A percentile compares a stretch with the other conserved stretches of the same genome.
Evolutionary conservation across 2,888 invertebrate species (phyloP).

Genomic region (Nephrotoma flavescens): DNA sequence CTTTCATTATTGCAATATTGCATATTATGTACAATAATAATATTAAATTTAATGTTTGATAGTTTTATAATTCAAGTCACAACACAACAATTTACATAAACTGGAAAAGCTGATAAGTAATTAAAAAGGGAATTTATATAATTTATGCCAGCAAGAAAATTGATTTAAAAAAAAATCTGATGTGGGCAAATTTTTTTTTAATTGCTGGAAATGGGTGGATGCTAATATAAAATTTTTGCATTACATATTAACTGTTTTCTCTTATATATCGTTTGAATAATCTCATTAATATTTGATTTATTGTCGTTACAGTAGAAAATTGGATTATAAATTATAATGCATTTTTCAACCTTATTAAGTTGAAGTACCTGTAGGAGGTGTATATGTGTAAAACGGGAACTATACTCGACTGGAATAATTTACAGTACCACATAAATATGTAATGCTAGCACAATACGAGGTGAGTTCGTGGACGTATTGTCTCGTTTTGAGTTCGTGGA

Average conservation of each 20-base stretch:
- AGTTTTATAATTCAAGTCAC: not conserved
- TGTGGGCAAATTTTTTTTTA: not conserved
- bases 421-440: not conserved
- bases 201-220: not conserved
- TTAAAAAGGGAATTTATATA: not conserved
- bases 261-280: not conserved
- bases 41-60: not conserved
- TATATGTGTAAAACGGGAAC: not conserved
- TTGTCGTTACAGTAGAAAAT: not conserved
- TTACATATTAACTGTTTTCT: not conserved
- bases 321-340: not conserved
- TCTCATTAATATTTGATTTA: not conserved
- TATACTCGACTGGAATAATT: not conserved
- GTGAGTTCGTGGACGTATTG: too few species aligned
- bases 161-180: not conserved
- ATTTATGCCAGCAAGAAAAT: not conserved
- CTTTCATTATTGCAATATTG: not conserved
- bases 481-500: too few species aligned
- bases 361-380: not conserved
- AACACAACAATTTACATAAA: not conserved
- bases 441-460: conserved; percentile 37
- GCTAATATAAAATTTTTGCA: not conserved
- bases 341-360: not conserved
- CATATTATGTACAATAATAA: not conserved
- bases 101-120: not conserved